phyloP scores from a whole-genome alignment of 1,140 invertebrate species.

The Tetramorium parvispinum region DNA sequence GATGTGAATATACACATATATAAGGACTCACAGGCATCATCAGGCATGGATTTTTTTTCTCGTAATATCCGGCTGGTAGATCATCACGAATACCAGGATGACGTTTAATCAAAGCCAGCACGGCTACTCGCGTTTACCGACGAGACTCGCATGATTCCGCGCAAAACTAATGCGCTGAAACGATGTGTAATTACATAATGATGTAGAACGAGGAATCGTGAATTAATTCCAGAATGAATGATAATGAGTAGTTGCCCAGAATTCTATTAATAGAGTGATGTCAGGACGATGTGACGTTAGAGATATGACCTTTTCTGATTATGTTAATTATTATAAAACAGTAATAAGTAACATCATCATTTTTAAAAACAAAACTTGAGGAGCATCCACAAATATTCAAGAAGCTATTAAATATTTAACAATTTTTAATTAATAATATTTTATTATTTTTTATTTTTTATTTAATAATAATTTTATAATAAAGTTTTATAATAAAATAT shows the following conservation, averaged over 20 bases:
- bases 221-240: background rate
- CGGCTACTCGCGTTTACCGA: slow-evolving; percentile 56
- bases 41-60: slow-evolving; percentile 29
- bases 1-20: background rate
- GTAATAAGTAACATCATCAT: background rate
- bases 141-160: background rate
- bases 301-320: background rate
- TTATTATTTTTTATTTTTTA: no score
- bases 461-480: no score
- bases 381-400: background rate
- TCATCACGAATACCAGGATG: slow-evolving; percentile 65
- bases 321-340: background rate
- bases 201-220: slow-evolving; percentile 18
- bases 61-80: slow-evolving; percentile 53
- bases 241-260: background rate
- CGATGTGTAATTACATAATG: slow-evolving; percentile 41
- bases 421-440: no score
- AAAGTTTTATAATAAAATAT: no score
- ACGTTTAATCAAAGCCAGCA: slow-evolving; percentile 65
- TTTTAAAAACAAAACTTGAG: background rate
- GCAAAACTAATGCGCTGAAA: slow-evolving; percentile 19
- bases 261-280: slow-evolving; percentile 9
- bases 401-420: background rate
- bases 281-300: background rate
- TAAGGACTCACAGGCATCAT: background rate